phyloP scores from a whole-genome alignment of 2,113 vertebrate genomes.

The Stigmatopora argus region DNA sequence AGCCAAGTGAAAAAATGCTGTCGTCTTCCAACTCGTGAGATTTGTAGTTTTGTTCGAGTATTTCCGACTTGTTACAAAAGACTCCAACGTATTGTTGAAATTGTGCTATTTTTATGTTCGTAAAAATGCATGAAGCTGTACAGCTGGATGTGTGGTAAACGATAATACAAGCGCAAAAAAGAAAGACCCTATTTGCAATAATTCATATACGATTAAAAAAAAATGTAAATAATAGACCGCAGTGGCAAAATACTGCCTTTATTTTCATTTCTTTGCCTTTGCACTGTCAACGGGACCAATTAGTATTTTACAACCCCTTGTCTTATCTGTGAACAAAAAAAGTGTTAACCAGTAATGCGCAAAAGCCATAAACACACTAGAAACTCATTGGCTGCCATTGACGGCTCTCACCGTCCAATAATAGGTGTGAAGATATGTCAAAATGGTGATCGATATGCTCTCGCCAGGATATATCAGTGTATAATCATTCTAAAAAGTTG shows the following conservation, averaged over 20 bases:
- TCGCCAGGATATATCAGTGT: too few species aligned
- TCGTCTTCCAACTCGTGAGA: conserved; percentile 59
- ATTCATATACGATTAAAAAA: background rate
- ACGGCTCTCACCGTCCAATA: too few species aligned
- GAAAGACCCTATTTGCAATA: conserved; percentile 31
- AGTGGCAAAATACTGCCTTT: background rate
- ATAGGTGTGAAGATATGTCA: too few species aligned
- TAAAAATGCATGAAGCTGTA: conserved; percentile 37
- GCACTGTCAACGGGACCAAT: conserved; percentile 62
- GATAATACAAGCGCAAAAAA: background rate
- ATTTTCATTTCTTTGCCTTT: conserved; percentile 9
- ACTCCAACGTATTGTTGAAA: background rate
- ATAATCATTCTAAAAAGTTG: too few species aligned
- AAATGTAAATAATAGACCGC: background rate
- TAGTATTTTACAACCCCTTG: conserved; percentile 26
- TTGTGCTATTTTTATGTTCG: background rate
- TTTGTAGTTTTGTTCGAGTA: background rate
- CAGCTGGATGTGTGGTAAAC: conserved; percentile 19
- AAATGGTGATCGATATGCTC: too few species aligned
- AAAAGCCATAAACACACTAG: conserved; percentile 56
- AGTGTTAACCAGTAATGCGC: conserved; percentile 24
- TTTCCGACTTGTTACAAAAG: background rate
- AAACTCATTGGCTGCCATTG: conserved; percentile 11
- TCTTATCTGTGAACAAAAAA: conserved; percentile 21
- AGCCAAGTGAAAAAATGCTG: conserved; percentile 29